Conservation (phyloP, 1,140 invertebrate genomes). For the Drosophila oshimai region DNA sequence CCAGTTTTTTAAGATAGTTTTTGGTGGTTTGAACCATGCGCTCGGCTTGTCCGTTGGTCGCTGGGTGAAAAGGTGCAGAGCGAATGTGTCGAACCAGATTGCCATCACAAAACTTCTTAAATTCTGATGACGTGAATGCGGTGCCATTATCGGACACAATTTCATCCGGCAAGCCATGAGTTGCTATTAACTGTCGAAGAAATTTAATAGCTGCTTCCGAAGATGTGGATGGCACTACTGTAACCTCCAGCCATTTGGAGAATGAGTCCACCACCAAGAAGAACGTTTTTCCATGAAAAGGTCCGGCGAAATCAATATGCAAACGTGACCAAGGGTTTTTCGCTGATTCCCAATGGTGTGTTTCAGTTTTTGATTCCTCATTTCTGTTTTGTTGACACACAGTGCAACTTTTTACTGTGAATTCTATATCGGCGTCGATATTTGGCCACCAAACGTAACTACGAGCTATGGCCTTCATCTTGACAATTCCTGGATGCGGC, state of each 20-base stretch:
- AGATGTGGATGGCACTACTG: neutral
- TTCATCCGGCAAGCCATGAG: neutral
- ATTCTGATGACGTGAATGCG: neutral
- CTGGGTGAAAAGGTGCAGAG: neutral
- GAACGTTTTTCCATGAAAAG: neutral
- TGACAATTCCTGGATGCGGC: neutral
- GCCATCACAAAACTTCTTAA: neutral
- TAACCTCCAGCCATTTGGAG: neutral
- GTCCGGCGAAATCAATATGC: too few species aligned
- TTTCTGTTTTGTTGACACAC: neutral
- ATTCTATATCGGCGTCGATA: neutral
- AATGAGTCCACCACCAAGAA: neutral
- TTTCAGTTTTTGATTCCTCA: neutral
- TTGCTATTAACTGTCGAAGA: neutral
- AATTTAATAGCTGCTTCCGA: neutral
- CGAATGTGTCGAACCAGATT: neutral
- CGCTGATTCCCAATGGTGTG: neutral
- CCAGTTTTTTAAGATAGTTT: neutral
- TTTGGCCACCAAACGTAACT: neutral
- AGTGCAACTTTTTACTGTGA: neutral
- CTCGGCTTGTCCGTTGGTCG: neutral
- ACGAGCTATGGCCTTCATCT: neutral
- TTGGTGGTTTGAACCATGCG: neutral
- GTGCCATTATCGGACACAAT: neutral
- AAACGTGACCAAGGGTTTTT: neutral